Percentiles rank a stretch among this genome's conserved stretches.
Conservation (phyloP, 2,113 vertebrate genomes). For the Ophiodon elongatus region DNA sequence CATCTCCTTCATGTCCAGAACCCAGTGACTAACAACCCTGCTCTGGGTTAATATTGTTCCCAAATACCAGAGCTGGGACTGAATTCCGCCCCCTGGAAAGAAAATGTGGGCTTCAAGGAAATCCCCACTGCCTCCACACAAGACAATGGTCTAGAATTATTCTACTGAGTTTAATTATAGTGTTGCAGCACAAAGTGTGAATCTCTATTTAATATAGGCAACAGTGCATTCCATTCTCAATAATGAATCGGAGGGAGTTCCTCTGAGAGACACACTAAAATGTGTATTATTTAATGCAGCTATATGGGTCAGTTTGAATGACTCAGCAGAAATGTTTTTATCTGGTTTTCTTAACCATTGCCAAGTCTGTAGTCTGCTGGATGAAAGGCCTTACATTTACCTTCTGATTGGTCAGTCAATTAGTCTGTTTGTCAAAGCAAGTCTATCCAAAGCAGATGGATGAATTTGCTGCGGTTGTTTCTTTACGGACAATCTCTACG, state of each 20-base stretch:
- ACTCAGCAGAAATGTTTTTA: conserved; percentile 18
- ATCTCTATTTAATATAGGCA: conserved; percentile 31
- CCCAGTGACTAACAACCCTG: conserved; percentile 73
- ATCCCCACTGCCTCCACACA: conserved; percentile 45
- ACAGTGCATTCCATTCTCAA: conserved; percentile 22
- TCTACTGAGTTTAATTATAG: conserved; percentile 40
- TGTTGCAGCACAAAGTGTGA: conserved; percentile 6
- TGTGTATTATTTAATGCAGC: conserved; percentile 38
- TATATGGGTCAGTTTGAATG: conserved; percentile 35
- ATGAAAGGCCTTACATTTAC: neutral
- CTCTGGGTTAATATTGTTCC: conserved; percentile 60
- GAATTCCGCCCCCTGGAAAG: conserved; percentile 61
- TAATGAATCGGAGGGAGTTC: conserved; percentile 23
- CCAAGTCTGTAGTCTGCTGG: neutral
- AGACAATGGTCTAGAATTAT: conserved; percentile 45
- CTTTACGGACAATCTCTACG: neutral
- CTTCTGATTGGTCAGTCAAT: neutral
- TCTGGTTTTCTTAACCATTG: conserved; percentile 7
- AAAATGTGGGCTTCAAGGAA: conserved; percentile 63
- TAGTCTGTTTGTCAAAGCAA: conserved; percentile 2
- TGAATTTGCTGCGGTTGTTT: neutral
- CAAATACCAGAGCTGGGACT: conserved; percentile 78
- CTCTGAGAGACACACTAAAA: conserved; percentile 16
- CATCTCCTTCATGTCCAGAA: conserved; percentile 58
- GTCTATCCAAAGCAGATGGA: neutral